A percentile compares a stretch with the other conserved stretches of the same genome.
Conservation (phyloP, 2,888 invertebrate species). For the Cephonodes hylas region DNA sequence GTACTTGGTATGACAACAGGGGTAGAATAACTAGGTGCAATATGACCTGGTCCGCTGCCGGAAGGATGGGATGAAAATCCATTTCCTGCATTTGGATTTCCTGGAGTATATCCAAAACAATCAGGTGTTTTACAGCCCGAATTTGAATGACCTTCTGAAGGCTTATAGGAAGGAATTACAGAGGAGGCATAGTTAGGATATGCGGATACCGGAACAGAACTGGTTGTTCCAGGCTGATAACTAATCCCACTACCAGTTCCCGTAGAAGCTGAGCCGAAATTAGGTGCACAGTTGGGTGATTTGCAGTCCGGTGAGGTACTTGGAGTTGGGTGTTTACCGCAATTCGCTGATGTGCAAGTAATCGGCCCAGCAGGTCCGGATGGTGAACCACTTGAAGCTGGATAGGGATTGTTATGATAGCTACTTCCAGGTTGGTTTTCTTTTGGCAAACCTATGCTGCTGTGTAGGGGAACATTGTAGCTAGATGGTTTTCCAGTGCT, state of each 20-base stretch:
- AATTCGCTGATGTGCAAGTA: slow-evolving; percentile 25
- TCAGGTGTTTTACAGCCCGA: slow-evolving; percentile 8
- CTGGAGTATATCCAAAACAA: slow-evolving; percentile 12
- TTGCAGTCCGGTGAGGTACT: neutral
- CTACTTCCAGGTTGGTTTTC: neutral
- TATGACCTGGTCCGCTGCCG: neutral
- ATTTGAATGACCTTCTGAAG: neutral
- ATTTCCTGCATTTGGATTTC: neutral
- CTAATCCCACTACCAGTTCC: neutral
- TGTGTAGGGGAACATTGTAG: slow-evolving; percentile 18
- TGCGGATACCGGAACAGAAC: neutral
- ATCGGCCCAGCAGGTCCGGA: slow-evolving; percentile 11
- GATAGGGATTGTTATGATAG: neutral
- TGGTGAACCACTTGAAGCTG: neutral
- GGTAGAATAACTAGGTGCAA: neutral
- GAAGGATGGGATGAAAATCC: neutral
- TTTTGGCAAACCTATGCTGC: slow-evolving; percentile 12
- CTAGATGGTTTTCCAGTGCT: slow-evolving; percentile 12
- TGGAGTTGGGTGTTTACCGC: slow-evolving; percentile 15
- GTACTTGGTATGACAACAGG: slow-evolving; percentile 10
- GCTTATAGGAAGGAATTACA: neutral
- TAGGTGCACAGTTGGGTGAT: neutral
- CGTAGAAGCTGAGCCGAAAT: neutral
- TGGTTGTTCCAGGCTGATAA: neutral
- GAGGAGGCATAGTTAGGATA: neutral